Base-by-base conservation (phyloP, 2,888 invertebrate species). In the Zhengitettix transpicula region DNA sequence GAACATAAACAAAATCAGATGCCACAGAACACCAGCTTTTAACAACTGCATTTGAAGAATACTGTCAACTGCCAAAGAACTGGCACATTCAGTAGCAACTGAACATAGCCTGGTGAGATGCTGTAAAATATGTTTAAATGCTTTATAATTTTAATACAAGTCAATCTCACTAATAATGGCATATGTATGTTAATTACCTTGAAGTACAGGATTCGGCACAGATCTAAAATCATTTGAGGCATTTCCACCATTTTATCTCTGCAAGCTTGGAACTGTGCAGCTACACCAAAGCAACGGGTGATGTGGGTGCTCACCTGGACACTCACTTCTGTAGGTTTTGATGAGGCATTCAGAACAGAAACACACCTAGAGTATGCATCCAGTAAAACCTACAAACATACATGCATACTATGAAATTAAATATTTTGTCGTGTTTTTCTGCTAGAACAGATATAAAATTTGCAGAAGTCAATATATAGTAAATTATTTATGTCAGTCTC, bases 331-430 rank as follows among this genome's bases (percentile, higher is more conserved):
- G 77, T 79, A 1, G 85, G 79, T 69, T 83, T 83, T 17, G 89
- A 87, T 40, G 89, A 87, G 61, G 80, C 81, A 62, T 84, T 87
- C 63, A 99, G 76, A 28, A 98, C 92, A 40, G 90, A 87, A 57
- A 94, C 94, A 75, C 99, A 99, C 64, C 99, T 83, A 1, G 91
- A 85, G 71, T 96, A 90, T 0, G 98, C 96, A 67, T 90, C 89
- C 68, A 94, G 80, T 28, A 98, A 75, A 9, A 87, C 80, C 80
- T 81, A 68, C n/a, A 69, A 67, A 54, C 55, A 58, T 42, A 15
- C 28, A 15, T 51, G 28, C 40, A 56, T n/a, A n/a, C 41, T 11
- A 42, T 9, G 14, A 47, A 47, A 47, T 7, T 28, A 28, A n/a
- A n/a, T n/a, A n/a, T n/a, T n/a, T n/a, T 7, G 28, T 28, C 7